These are phyloP conservation scores for Orthonyx spaldingii DNA, from an alignment of 2,113 vertebrate species.

Conservation along the genomic window DNA sequence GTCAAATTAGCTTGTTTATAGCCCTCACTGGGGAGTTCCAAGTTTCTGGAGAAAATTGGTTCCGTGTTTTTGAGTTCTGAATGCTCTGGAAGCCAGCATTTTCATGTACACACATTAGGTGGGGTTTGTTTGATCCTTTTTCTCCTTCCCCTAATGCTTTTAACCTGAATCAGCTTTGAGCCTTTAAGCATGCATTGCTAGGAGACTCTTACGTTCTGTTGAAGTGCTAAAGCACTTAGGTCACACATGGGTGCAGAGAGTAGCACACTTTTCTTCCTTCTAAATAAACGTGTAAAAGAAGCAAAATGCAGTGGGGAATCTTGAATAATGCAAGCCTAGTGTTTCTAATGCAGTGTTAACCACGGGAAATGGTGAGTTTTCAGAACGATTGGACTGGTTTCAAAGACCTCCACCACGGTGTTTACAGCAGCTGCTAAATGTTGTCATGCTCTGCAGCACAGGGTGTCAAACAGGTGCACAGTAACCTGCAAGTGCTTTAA, in stretches of 20 bases:
- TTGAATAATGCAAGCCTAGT: constrained; percentile 16
- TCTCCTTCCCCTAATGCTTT: constrained; percentile 20
- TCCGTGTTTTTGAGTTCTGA: constrained; percentile 37
- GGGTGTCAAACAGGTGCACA: neutral
- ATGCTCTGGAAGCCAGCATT: constrained; percentile 6
- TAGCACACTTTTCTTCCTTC: neutral
- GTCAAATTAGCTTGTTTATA: constrained; percentile 71
- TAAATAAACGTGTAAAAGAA: neutral
- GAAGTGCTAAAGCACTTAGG: constrained; percentile 39
- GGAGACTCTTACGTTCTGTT: neutral
- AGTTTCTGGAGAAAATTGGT: constrained; percentile 51
- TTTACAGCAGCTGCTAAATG: neutral
- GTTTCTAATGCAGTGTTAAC: neutral
- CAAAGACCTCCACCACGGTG: neutral
- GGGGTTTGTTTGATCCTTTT: neutral
- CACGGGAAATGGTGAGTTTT: neutral
- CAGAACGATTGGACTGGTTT: neutral
- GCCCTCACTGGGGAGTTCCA: constrained; percentile 49
- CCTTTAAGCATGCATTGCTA: constrained; percentile 23
- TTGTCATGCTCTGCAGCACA: neutral
- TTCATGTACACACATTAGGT: constrained; percentile 3
- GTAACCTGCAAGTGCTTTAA: neutral
- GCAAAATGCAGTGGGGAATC: neutral
- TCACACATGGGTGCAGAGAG: constrained; percentile 10
- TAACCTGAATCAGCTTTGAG: constrained; percentile 45